Evolutionary conservation across 2,113 vertebrate species (phyloP).

Genomic region (Cebus imitator): DNA sequence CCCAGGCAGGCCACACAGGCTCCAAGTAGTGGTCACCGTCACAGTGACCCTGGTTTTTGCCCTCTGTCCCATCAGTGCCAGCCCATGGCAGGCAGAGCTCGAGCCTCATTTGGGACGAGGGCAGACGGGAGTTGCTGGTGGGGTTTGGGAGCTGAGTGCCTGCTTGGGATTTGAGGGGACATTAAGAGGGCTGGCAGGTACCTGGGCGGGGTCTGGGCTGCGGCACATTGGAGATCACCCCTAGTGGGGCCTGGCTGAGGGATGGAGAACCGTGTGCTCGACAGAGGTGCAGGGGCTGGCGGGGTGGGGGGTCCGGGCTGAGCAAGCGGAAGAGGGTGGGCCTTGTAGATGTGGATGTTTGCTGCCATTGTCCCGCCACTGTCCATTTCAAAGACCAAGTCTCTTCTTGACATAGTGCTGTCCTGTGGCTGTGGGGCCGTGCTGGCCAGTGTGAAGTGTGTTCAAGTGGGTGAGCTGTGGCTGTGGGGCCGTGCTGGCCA

Average conservation of each 20-base stretch:
- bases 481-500: background rate
- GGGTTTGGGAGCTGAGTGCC: background rate
- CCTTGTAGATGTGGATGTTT: accelerated
- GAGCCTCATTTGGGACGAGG: accelerated
- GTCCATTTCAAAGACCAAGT: background rate
- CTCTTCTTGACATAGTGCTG: accelerated
- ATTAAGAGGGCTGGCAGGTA: background rate
- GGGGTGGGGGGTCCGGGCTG: background rate
- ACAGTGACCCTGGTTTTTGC: accelerated
- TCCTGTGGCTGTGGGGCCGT: background rate
- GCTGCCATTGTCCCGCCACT: background rate
- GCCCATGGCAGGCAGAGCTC: accelerated
- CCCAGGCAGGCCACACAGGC: background rate
- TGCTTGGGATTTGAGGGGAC: too few species aligned
- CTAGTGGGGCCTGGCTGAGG: accelerated
- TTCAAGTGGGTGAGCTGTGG: too few species aligned
- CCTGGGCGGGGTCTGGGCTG: background rate
- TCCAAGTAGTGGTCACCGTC: accelerated
- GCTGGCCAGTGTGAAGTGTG: accelerated
- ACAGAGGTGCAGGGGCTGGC: background rate
- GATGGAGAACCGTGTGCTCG: accelerated
- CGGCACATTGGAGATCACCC: accelerated
- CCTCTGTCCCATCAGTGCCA: background rate
- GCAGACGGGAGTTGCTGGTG: accelerated
- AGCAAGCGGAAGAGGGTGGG: background rate